Evolutionary conservation across 2,797 vertebrate genomes (phyloP).

Genomic region (Apogon talboti): DNA sequence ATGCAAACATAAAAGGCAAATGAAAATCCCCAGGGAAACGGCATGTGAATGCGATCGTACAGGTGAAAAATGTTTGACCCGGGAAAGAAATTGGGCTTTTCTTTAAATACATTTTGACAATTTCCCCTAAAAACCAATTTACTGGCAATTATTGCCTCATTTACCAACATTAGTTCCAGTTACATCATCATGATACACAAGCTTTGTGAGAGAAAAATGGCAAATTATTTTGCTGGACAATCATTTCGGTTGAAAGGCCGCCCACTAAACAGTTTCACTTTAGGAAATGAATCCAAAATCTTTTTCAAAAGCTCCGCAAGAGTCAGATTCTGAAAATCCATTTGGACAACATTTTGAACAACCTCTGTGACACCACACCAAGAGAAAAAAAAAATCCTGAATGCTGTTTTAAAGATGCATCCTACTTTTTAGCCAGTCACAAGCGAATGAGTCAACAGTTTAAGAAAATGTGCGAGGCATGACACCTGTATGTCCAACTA

Average conservation of each 20-base stretch:
- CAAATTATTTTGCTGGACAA: constrained; percentile 57
- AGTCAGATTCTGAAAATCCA: constrained; percentile 49
- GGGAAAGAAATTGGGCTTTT: constrained; percentile 40
- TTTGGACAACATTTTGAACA: constrained; percentile 53
- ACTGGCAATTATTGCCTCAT: constrained; percentile 74
- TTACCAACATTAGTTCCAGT: constrained; percentile 73
- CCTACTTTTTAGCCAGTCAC: constrained; percentile 41
- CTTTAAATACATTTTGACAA: constrained; percentile 40
- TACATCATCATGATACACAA: constrained; percentile 54
- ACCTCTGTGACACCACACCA: constrained; percentile 49
- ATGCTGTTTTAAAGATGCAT: constrained; percentile 39
- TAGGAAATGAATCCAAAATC: constrained; percentile 29
- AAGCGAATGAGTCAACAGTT: constrained; percentile 32
- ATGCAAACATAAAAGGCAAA: constrained; percentile 66
- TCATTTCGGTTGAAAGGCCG: constrained; percentile 66
- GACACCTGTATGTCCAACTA: constrained; percentile 20
- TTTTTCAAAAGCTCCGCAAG: constrained; percentile 25
- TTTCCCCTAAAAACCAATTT: constrained; percentile 68
- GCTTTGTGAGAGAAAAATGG: constrained; percentile 45
- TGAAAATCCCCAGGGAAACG: constrained; percentile 35
- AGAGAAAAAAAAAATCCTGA: constrained; percentile 34
- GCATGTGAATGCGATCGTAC: constrained; percentile 32
- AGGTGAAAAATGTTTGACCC: constrained; percentile 56
- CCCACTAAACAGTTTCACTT: constrained; percentile 54
- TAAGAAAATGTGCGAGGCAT: constrained; percentile 33